Evolutionary conservation across 2,113 vertebrate genomes (phyloP), one percentile per base, ranked within the genome.

Genomic region (Peucedramus taeniatus): DNA sequence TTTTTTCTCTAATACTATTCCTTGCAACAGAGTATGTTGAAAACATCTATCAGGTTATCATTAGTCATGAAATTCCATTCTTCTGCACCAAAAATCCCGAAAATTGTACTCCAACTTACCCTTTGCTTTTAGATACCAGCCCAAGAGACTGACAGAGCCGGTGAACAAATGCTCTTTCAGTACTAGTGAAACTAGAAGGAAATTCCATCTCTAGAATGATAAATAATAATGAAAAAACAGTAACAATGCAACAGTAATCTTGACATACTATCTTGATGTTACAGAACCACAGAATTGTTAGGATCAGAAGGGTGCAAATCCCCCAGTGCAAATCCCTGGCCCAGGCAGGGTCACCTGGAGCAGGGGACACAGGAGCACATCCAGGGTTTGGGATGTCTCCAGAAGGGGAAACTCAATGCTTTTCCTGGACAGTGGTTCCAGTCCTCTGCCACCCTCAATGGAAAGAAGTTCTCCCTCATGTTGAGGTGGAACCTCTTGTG

Each of bases 101-200:
- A 45, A 72, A 22, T 0, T 97, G 68, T 5, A 51, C 45, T 59
- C 44, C 28, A 68, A 90, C 98, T 98, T 94, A 99, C 99, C 99
- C 99, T 98, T 97, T 98, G 94, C 99, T 99, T 97, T 99, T 99
- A 50, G 99, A 99, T 70, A 99, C 97, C 78, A 99, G 98, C 17
- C 99, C 99, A 91, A 99, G 97, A 47, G 98, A 99, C 74, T 98
- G 98, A 72, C 98, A 98, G 69, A 98, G 50, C 9, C 98, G 98
- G 83, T 99, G 99, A 94, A 99, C 97, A 93, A 98, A 99, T 1
- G 99, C 98, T 96, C 99, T 98, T 97, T 99, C 99, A 15, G 98
- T 98, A 75, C 98, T 98, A 26, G 98, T 98, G 76, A 99, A 96
- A 70, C 98, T 99, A 68, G 99, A 98, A 79, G 99, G 99, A 98